Percentiles rank a stretch among this genome's conserved stretches.
Conservation (phyloP, 2,113 vertebrate genomes). For the Bujurquina vittata region DNA sequence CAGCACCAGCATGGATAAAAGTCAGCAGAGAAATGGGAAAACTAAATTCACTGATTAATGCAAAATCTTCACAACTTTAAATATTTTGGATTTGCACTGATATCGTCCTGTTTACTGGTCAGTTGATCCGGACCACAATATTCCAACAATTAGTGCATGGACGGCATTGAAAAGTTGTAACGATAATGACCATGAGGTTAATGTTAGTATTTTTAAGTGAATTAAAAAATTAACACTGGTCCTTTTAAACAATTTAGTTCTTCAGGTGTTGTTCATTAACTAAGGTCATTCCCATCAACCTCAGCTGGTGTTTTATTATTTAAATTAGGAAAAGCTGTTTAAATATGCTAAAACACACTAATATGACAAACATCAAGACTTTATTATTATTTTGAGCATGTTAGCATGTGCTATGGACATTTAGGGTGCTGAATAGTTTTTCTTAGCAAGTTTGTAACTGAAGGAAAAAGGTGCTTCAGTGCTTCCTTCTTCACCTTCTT, state of each 20-base stretch:
- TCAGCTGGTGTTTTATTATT: fast-evolving
- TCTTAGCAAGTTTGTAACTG: neutral
- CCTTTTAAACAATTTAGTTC: neutral
- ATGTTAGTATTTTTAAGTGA: neutral
- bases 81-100: neutral
- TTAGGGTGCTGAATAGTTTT: neutral
- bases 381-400: neutral
- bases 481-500: too few relatives aligned
- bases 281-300: fast-evolving
- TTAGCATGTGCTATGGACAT: neutral
- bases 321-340: neutral
- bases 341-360: fast-evolving
- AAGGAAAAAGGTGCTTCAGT: too few relatives aligned
- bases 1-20: neutral
- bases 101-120: too few relatives aligned
- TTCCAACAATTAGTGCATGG: too few relatives aligned
- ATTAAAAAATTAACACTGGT: neutral
- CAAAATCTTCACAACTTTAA: fast-evolving
- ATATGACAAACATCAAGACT: neutral
- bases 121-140: too few relatives aligned
- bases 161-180: too few relatives aligned
- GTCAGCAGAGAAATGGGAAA: neutral
- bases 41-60: fast-evolving
- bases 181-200: neutral
- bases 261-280: neutral